phyloP scores from a whole-genome alignment of 2,113 vertebrate species.

The Ammodytes dubius region DNA sequence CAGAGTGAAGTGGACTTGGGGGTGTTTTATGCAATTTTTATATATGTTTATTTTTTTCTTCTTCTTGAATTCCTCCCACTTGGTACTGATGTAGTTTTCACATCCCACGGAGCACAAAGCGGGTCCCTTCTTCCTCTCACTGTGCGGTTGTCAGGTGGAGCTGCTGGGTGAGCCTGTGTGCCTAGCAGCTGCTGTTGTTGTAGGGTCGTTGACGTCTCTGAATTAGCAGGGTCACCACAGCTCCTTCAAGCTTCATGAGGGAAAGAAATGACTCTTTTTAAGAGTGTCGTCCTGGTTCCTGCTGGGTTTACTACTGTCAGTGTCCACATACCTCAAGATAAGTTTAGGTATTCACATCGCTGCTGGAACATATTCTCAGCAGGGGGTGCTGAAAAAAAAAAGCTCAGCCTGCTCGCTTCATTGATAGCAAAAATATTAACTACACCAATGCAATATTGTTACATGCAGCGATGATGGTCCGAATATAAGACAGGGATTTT shows the following conservation, averaged over 20 bases:
- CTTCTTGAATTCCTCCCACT: conserved; percentile 34
- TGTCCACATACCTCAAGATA: background rate
- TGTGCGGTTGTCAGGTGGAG: conserved; percentile 33
- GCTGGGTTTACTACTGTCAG: conserved; percentile 11
- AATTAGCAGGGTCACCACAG: conserved; percentile 27
- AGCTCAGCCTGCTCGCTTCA: too few relatives aligned
- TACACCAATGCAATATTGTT: too few relatives aligned
- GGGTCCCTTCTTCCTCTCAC: conserved; percentile 11
- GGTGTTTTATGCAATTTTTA: conserved; percentile 13
- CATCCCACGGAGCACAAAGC: conserved; percentile 18
- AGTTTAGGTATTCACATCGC: background rate
- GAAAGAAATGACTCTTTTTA: background rate
- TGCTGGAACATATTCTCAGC: too few relatives aligned
- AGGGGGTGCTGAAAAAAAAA: too few relatives aligned
- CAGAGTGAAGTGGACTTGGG: background rate
- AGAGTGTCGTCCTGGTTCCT: background rate
- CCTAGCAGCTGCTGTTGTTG: conserved; percentile 26
- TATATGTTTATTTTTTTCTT: background rate
- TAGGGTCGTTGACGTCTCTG: background rate
- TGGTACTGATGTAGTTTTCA: conserved; percentile 24
- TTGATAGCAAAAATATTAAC: too few relatives aligned
- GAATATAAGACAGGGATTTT: too few relatives aligned
- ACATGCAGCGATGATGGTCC: too few relatives aligned
- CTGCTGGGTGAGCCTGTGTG: conserved; percentile 14
- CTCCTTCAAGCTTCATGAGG: background rate